Base-by-base conservation (phyloP, 2,797 vertebrate species). In the Eupleurogrammus muticus region DNA sequence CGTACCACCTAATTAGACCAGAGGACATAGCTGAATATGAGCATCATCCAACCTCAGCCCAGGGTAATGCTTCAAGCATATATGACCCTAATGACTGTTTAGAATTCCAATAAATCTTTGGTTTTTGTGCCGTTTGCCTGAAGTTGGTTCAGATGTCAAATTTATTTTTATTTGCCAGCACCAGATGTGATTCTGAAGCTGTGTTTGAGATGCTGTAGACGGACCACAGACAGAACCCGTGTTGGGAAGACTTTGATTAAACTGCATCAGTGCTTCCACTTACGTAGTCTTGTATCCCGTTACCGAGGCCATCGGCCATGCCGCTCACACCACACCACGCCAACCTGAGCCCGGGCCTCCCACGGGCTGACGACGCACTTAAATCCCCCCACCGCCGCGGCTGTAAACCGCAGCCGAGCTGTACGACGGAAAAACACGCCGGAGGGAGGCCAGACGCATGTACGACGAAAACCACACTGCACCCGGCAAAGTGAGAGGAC, bases 351-450 rank as follows among this genome's bases (percentile, higher is more conserved):
- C 13, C 38, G 50, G 69, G 75, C 73, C 61, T 79, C 64, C 71
- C 57, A 53, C 63, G 19, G 68, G 72, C 75, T 75, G 79, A 74
- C 50, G 16, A 51, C 36, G 69, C 62, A 72, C 44, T 69, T 23
- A 85, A 85, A 81, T 77, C 81, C 75, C 79, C 81, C 75, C 71
- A 77, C 58, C 9, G 21, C 63, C 66, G 54, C 21, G 11, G 55
- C 72, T 64, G 65, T 66, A 66, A 74, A 80, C 87, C 87, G 24
- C 87, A 80, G 57, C 42, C 34, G 17, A 57, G 28, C 79, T 32
- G 57, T 65, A 65, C 77, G 73, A 82, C 56, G 87, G 89, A 92
- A 91, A n/a, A 89, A 78, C 81, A 84, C 83, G 75, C 83, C 84
- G 81, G 63, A 20, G 46, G 38, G 75, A 72, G 73, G 68, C 57